These are phyloP conservation scores for Chrysogorgia sp. DNA, from an alignment of 92 coral and sea anemone genomes.

Conservation along the genomic window DNA sequence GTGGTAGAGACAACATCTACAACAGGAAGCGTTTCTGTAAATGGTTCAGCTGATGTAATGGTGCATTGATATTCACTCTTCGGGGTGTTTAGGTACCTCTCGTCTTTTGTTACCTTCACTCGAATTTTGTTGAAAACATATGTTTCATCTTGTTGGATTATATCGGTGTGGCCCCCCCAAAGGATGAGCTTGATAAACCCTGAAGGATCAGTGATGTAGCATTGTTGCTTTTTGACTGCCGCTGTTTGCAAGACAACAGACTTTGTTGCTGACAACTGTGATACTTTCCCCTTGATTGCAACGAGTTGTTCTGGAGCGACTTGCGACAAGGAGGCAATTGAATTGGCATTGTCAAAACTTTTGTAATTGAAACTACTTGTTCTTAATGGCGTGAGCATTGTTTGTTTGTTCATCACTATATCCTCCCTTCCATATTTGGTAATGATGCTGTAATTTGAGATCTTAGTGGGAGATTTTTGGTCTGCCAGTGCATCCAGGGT, in stretches of 20 bases:
- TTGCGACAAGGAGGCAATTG: slow-evolving; percentile 64
- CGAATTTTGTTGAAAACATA: slow-evolving; percentile 63
- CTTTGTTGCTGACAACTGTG: slow-evolving; percentile 48
- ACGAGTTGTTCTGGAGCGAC: slow-evolving; percentile 62
- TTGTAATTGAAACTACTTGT: slow-evolving; percentile 44
- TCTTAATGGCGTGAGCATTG: slow-evolving; percentile 41
- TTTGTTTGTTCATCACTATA: slow-evolving; percentile 55
- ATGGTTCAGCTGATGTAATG: slow-evolving; percentile 46
- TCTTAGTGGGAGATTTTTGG: slow-evolving; percentile 68
- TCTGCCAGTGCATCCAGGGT: slow-evolving; percentile 58
- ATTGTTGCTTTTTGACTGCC: slow-evolving; percentile 59
- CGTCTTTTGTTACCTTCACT: slow-evolving; percentile 47
- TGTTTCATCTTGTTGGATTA: slow-evolving; percentile 57
- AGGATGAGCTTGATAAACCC: slow-evolving; percentile 59
- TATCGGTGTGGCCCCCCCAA: slow-evolving; percentile 60
- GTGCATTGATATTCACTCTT: slow-evolving; percentile 41
- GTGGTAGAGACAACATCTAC: slow-evolving; percentile 46
- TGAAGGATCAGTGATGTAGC: slow-evolving; percentile 58
- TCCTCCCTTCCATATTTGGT: slow-evolving; percentile 60
- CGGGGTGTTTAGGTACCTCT: slow-evolving; percentile 48
- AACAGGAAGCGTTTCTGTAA: slow-evolving; percentile 46
- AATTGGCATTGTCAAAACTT: slow-evolving; percentile 39
- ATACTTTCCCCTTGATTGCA: slow-evolving; percentile 50
- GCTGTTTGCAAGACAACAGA: slow-evolving; percentile 40
- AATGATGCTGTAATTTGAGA: slow-evolving; percentile 54